A percentile compares a stretch with the other conserved stretches of the same genome.
These are phyloP conservation scores for Dendrocopos noguchii DNA, from an alignment of 2,113 vertebrate genomes.

Conservation along the genomic window DNA sequence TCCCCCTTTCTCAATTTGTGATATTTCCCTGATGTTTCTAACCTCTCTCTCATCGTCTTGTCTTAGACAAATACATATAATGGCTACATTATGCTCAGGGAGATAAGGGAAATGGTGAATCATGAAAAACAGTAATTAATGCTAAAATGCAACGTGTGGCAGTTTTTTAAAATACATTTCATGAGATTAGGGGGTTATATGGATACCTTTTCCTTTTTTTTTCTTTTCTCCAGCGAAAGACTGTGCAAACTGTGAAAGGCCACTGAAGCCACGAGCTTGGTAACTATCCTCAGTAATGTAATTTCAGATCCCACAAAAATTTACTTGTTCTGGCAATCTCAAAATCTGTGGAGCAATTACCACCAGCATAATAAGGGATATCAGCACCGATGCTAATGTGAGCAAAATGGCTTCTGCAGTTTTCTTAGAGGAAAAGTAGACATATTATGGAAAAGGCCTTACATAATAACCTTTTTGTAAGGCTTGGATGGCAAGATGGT, in stretches of 20 bases:
- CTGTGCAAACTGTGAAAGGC: conserved; percentile 14
- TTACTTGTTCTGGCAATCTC: conserved; percentile 26
- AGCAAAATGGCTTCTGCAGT: conserved; percentile 52
- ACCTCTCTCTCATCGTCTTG: not conserved
- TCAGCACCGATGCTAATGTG: conserved; percentile 20
- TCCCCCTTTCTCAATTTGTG: not conserved
- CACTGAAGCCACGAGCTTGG: conserved; percentile 29
- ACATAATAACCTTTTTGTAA: conserved; percentile 83
- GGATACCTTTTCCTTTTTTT: not conserved
- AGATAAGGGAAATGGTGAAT: conserved; percentile 59
- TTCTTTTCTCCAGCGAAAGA: not conserved
- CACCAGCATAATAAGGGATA: conserved; percentile 30
- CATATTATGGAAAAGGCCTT: conserved; percentile 72
- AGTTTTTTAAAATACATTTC: conserved; percentile 44
- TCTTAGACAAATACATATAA: not conserved
- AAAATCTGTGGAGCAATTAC: conserved; percentile 34
- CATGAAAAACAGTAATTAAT: conserved; percentile 69
- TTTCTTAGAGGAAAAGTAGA: conserved; percentile 69
- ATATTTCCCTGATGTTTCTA: not conserved
- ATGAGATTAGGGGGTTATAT: conserved; percentile 59
- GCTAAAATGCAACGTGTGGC: conserved; percentile 50
- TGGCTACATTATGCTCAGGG: conserved; percentile 33
- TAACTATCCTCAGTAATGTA: conserved; percentile 37
- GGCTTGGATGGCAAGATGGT: conserved; percentile 78
- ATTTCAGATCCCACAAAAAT: conserved; percentile 56